Evolutionary conservation across 2,888 invertebrate species (phyloP).

Genomic region (Eupithecia abbreviata): DNA sequence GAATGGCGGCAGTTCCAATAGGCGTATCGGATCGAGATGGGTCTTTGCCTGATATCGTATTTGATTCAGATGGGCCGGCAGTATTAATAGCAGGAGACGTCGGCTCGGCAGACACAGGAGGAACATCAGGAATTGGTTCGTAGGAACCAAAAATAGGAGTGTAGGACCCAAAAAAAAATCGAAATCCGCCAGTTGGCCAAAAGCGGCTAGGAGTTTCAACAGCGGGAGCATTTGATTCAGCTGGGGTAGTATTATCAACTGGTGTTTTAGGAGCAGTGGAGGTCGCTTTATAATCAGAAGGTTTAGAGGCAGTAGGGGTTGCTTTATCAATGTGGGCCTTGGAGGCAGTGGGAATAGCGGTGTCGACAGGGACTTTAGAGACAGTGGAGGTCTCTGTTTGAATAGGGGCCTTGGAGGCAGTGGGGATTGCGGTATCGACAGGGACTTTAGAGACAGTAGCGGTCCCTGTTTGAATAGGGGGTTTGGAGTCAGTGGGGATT

Average conservation of each 20-base stretch:
- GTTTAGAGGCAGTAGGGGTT: neutral
- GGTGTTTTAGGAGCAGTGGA: neutral
- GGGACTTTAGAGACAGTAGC: neutral
- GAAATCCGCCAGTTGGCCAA: neutral
- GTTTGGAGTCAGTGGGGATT: too few species aligned
- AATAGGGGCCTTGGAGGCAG: neutral
- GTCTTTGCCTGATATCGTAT: neutral
- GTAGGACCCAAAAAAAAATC: neutral
- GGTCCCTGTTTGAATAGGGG: neutral
- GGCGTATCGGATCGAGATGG: neutral
- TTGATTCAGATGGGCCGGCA: neutral
- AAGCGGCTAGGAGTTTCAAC: neutral
- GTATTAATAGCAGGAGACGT: neutral
- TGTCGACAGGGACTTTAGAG: neutral
- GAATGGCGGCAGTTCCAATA: neutral
- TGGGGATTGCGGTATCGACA: neutral
- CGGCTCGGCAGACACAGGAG: neutral
- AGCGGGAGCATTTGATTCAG: neutral
- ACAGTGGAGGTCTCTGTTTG: neutral
- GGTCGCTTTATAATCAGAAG: neutral
- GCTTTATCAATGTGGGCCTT: neutral
- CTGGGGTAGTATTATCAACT: neutral
- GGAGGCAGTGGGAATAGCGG: neutral
- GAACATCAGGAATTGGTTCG: neutral
- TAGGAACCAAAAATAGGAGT: constrained; percentile 1